Conservation (phyloP, 2,888 invertebrate species). For the Thecocarcelia acutangulata region DNA sequence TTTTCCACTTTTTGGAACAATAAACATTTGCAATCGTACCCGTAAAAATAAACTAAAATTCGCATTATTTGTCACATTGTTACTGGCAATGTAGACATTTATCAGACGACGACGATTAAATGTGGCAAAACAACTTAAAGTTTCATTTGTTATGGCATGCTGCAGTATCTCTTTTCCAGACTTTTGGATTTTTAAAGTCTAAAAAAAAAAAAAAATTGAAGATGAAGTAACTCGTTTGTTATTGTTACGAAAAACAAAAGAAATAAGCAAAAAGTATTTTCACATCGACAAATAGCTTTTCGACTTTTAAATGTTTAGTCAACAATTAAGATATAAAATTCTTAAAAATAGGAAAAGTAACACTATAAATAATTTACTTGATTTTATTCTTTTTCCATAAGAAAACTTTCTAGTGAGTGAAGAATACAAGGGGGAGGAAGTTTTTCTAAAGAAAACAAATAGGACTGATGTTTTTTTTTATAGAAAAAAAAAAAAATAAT, state of each 20-base stretch:
- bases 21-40: slow-evolving; percentile 63
- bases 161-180: background rate
- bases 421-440: too few relatives aligned
- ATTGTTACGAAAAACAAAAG: slow-evolving; percentile 6
- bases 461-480: too few relatives aligned
- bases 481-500: too few relatives aligned
- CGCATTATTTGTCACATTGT: slow-evolving; percentile 70
- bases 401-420: too few relatives aligned
- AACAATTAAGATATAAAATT: too few relatives aligned
- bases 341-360: too few relatives aligned
- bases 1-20: slow-evolving; percentile 45
- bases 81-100: slow-evolving; percentile 65
- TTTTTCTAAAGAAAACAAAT: too few relatives aligned
- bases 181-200: background rate
- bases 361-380: too few relatives aligned
- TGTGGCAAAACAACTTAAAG: slow-evolving; percentile 69
- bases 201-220: slow-evolving; percentile 5
- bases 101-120: slow-evolving; percentile 68
- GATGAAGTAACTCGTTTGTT: slow-evolving; percentile 1
- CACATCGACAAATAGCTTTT: too few relatives aligned
- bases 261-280: too few relatives aligned
- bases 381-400: too few relatives aligned
- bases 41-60: slow-evolving; percentile 59
- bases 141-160: slow-evolving; percentile 48
- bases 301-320: too few relatives aligned